Conservation (phyloP, 2,113 vertebrate genomes). For the Nipponia nippon region DNA sequence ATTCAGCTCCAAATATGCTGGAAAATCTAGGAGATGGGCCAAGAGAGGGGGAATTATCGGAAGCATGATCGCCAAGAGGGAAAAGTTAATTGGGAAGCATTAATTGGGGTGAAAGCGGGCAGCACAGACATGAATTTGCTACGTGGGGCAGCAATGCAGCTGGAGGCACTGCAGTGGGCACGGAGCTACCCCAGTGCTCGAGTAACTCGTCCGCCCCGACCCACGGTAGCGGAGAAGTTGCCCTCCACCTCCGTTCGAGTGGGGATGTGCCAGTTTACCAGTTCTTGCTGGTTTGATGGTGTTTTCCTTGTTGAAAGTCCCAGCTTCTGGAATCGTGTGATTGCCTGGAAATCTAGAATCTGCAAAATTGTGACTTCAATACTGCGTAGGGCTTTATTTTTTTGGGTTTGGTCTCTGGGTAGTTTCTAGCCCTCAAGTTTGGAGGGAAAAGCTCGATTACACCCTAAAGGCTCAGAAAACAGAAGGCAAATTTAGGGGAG, state of each 20-base stretch:
- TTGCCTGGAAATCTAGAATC: background rate
- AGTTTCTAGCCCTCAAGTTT: background rate
- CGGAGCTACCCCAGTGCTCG: rapidly evolving
- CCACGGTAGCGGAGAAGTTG: background rate
- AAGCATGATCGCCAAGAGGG: background rate
- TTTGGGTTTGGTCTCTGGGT: background rate
- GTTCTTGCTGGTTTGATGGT: background rate
- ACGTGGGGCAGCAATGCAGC: rapidly evolving
- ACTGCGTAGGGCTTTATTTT: background rate
- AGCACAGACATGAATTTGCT: background rate
- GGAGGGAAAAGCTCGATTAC: background rate
- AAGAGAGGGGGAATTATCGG: background rate
- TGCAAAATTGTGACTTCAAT: background rate
- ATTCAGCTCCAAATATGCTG: conserved; percentile 14
- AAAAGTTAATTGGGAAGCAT: conserved; percentile 22
- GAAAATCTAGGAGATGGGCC: conserved; percentile 38
- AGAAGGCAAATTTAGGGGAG: background rate
- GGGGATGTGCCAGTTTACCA: background rate
- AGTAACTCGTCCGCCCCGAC: rapidly evolving
- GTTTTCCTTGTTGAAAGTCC: background rate
- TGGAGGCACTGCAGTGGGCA: rapidly evolving
- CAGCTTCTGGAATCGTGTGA: background rate
- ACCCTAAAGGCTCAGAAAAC: background rate
- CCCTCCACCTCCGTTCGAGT: rapidly evolving
- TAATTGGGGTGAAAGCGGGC: background rate